Evolutionary conservation across 2,797 vertebrate genomes (phyloP), one percentile per base, ranked within the genome.

Genomic region (Oreochromis mossambicus): DNA sequence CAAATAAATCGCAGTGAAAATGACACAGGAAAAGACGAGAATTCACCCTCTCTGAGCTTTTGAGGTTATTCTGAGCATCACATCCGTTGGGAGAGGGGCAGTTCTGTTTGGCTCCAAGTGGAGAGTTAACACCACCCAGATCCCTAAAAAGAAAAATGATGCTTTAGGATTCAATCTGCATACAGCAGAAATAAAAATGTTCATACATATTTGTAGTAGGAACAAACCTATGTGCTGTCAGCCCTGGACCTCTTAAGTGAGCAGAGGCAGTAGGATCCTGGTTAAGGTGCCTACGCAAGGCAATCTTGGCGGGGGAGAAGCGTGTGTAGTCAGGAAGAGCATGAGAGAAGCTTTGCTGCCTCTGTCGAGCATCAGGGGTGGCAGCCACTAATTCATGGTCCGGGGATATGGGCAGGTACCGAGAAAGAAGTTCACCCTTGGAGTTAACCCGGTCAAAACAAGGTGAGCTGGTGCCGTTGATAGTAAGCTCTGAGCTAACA

Each of bases 281-380:
- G 90, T 99, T 99, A 79, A 99, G 96, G 92, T 99, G 98, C 79
- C 99, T 96, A 68, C 98, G 95, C 84, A 99, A 96, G 78, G 98
- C 98, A 36, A 99, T 98, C 95, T 99, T 99, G 43, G 99, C 99
- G 0, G 99, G 99, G n/a, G 98, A 99, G 81, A 98, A 98, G 78
- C 98, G 95, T 15, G 99, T 99, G 83, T 99, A 99, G 80, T 99
- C 99, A 0, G 99, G 99, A 87, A 98, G 94, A 0, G 98, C 96
- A 84, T 98, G 93, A 77, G 95, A 89, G 82, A 95, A 90, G 61
- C 94, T 95, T 0, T 96, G 89, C 32, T 95, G 95, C 87, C 97
- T 97, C 77, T 96, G 96, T 52, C 98, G 96, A 77, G 95, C 85
- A 52, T 96, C 90, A 1, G 97, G 96, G 26, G 96, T 97, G 54